Base-by-base conservation (phyloP, 2,888 invertebrate species). In the Callyntrura guangdongensis region DNA sequence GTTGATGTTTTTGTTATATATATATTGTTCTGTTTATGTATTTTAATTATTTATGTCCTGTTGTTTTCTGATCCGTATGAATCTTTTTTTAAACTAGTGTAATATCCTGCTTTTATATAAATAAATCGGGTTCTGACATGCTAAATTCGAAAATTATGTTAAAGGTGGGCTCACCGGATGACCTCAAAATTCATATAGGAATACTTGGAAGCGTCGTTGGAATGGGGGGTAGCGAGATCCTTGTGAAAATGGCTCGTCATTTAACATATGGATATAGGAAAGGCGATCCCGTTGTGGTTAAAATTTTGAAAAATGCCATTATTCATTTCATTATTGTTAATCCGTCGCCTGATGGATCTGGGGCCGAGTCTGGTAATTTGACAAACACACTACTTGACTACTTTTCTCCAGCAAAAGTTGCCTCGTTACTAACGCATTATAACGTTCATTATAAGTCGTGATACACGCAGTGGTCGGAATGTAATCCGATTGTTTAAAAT, bases 181-280 rank as follows among this genome's bases (percentile, higher is more conserved):
- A 98, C 94, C 96, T 96, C 0, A 98, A 98, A 95, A 97, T 97
- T 94, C 97, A 98, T 94, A 96, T 99, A 17, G 97, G 97, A 0
- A 95, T 99, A n/a, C 95, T 98, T 45, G 98, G 98, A 91, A 98
- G 98, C 84, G 95, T 98, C 82, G 98, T 97, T 94, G 97, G 98
- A 94, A 97, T 98, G 0, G 95, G 97, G 17, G 98, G 98, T 0
- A 96, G 98, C 85, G 99, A 99, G 95, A 95, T 99, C 90, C 95
- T 97, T 0, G 94, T 98, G 0, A 97, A 98, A 95, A 96, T 99
- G 93, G 97, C 97, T 0, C 96, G 98, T 0, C 98, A 99, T 95
- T 95, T 99, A 22, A 95, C 97, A 27, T 96, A 96, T 84, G 98
- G 97, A 0, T 96, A 97, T 95, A 95, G 96, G 69, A 95, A 96